Percentiles rank a stretch among this genome's conserved stretches.
phyloP scores from a whole-genome alignment of 2,113 vertebrate genomes.

The Motacilla tschutschensis region DNA sequence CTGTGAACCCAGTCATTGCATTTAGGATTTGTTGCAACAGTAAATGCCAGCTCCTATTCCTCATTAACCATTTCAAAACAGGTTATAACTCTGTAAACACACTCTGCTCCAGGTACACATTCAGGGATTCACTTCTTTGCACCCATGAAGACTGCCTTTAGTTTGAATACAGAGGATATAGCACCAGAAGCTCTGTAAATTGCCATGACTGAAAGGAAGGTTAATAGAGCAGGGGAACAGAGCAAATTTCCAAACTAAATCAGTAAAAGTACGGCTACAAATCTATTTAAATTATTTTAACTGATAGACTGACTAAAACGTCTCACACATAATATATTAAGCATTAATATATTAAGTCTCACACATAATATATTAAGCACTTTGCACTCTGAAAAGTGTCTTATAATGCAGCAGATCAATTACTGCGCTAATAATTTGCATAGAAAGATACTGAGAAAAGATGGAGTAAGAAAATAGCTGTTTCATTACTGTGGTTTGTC shows the following conservation, averaged over 20 bases:
- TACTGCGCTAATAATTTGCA: background rate
- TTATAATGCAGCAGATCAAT: background rate
- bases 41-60: background rate
- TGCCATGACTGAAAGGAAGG: background rate
- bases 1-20: background rate
- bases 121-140: background rate
- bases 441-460: background rate
- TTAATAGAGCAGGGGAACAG: background rate
- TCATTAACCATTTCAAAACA: background rate
- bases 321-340: background rate
- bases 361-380: background rate
- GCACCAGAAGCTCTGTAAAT: background rate
- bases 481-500: background rate
- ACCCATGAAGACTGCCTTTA: background rate
- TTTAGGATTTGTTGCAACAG: background rate
- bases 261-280: background rate
- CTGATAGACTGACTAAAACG: background rate
- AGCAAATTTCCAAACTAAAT: background rate
- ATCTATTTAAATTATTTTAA: background rate
- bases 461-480: background rate
- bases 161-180: background rate
- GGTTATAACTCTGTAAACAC: background rate
- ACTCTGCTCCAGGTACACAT: fast-evolving
- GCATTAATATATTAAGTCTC: background rate
- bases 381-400: background rate